These are phyloP conservation scores for Cyanocitta stelleri DNA, from an alignment of 2,113 vertebrate genomes.

Conservation along the genomic window DNA sequence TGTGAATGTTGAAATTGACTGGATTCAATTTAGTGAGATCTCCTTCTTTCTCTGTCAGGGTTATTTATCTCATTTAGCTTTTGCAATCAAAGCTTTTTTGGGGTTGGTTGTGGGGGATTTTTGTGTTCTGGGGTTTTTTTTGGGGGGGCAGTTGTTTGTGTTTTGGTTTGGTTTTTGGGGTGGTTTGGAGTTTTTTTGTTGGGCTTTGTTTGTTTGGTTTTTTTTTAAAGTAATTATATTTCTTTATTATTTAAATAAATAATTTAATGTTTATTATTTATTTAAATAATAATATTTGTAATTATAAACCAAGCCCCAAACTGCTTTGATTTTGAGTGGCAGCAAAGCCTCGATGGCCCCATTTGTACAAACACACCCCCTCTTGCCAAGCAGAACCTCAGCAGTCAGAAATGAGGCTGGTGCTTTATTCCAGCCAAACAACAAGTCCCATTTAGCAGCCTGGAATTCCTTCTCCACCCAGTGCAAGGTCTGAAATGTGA, in stretches of 20 bases:
- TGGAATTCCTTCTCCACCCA: background rate
- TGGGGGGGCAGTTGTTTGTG: background rate
- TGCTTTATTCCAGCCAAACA: background rate
- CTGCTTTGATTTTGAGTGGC: background rate
- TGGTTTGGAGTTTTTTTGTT: too few relatives aligned
- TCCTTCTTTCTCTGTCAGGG: background rate
- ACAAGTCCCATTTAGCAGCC: background rate
- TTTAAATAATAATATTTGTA: background rate
- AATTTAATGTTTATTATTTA: background rate
- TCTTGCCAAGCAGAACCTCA: background rate
- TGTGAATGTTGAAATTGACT: constrained; percentile 18
- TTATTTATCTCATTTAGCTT: constrained; percentile 4
- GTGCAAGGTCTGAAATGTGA: background rate
- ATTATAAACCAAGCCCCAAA: background rate
- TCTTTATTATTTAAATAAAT: background rate
- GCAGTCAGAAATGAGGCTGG: background rate
- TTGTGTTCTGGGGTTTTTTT: background rate
- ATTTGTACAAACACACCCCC: background rate
- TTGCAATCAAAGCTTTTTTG: background rate
- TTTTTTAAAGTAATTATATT: too few relatives aligned
- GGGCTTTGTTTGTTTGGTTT: background rate
- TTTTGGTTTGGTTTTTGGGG: background rate
- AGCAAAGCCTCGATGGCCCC: background rate
- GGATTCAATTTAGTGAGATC: background rate
- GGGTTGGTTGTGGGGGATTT: too few relatives aligned